Percentiles rank a stretch among this genome's conserved stretches.
Evolutionary conservation across 53 echinoderm and acorn worm species (phyloP).

Genomic region (Zoroaster sp.): DNA sequence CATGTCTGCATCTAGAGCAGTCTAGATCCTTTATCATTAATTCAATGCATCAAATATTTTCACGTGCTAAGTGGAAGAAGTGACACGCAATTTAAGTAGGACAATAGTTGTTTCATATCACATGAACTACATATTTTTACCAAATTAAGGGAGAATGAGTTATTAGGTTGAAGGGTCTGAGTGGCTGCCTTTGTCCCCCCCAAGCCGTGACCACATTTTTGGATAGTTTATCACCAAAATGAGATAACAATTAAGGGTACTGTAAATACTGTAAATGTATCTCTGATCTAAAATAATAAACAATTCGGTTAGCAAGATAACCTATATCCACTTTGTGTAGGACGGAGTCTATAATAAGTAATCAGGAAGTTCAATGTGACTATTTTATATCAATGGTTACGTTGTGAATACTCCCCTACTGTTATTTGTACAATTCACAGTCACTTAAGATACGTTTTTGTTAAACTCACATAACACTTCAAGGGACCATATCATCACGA

Average conservation of each 20-base stretch:
- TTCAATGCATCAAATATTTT: conserved; percentile 34
- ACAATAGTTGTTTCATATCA: conserved; percentile 4
- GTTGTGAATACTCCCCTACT: conserved; percentile 23
- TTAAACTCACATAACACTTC: too few species aligned
- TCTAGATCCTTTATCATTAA: conserved; percentile 12
- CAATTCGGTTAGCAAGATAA: conserved; percentile 35
- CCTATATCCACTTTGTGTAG: not conserved
- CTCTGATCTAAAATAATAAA: not conserved
- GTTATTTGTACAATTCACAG: conserved; percentile 6
- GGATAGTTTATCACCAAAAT: conserved; percentile 20
- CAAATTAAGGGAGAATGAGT: not conserved
- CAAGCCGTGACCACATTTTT: conserved; percentile 5
- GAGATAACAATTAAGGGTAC: conserved; percentile 33
- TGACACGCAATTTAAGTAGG: conserved; percentile 11
- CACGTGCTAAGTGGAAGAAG: conserved; percentile 27
- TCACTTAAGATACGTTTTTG: not conserved
- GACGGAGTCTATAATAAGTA: conserved; percentile 20
- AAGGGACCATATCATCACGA: too few species aligned
- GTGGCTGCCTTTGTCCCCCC: not conserved
- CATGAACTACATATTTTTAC: conserved; percentile 8
- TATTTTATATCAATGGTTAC: conserved; percentile 11
- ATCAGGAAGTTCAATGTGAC: not conserved
- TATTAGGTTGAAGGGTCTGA: not conserved
- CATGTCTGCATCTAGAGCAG: not conserved
- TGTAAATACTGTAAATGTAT: conserved; percentile 12